Conservation (phyloP, 2,797 vertebrate genomes). For the Chelidonichthys spinosus region DNA sequence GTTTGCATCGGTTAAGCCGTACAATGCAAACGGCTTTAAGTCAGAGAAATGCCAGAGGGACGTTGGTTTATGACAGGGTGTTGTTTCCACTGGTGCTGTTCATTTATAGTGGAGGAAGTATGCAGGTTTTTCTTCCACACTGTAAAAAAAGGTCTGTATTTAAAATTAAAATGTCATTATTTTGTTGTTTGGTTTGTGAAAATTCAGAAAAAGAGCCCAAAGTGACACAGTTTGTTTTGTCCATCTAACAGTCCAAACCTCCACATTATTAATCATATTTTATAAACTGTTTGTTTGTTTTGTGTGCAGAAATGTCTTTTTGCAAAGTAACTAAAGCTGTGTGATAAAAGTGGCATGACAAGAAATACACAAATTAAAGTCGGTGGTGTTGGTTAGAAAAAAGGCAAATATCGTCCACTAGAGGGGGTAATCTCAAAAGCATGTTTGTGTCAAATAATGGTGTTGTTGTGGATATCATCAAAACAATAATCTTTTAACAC, state of each 20-base stretch:
- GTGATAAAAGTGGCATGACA: not conserved
- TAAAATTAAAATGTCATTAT: too few species aligned
- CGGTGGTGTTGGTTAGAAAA: not conserved
- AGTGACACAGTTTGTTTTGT: not conserved
- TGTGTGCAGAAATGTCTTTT: not conserved
- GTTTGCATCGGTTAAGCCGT: constrained; percentile 22
- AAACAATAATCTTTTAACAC: not conserved
- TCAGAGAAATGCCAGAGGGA: not conserved
- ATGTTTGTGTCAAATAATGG: not conserved
- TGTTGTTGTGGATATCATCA: not conserved
- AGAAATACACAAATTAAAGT: not conserved
- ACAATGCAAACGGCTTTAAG: constrained; percentile 33
- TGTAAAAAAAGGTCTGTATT: too few species aligned
- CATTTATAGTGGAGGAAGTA: not conserved
- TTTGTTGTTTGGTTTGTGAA: not conserved
- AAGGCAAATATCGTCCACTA: constrained; percentile 32
- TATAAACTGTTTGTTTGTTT: not conserved
- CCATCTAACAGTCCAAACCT: not conserved
- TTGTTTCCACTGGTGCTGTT: not conserved
- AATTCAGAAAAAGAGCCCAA: not conserved
- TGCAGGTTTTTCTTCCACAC: too few species aligned
- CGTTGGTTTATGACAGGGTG: not conserved
- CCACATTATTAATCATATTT: not conserved
- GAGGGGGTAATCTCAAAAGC: constrained; percentile 31
- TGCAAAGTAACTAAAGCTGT: not conserved